Base-by-base conservation (phyloP, 2,113 vertebrate genomes). In the Tetraodon nigroviridis region DNA sequence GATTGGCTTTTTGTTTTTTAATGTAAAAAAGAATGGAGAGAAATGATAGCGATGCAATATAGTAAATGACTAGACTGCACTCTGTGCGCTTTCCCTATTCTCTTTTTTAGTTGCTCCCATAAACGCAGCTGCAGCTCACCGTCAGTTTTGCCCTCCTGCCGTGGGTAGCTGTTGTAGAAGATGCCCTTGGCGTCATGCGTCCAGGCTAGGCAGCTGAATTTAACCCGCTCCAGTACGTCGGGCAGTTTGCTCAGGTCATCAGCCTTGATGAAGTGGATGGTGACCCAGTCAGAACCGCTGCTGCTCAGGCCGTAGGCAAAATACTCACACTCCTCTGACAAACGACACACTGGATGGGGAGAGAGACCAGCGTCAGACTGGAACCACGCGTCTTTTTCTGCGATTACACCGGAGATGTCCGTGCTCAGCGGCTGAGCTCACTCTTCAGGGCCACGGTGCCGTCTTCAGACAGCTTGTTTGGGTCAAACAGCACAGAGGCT, bases 171-270 rank as follows among this genome's bases (percentile, higher is more conserved):
- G 84, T 92, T 91, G 80, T 91, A 92, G 37, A 92, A 91, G 63
- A 91, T 11, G 1, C 90, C 90, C 22, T 78, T 84, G 11, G 86
- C 87, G 10, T 91, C 89, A 0, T 92, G 89, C 1, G 87, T 92
- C 90, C 90, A 92, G 71, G 87, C 82, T 69, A 92, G 55, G 67
- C 90, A 92, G 75, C 90, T 92, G 64, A 92, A 92, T 63, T 92
- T 92, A 12, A 92, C 88, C 60, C 88, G 79, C 67, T 90, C 86
- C 72, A 91, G 85, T 0, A 81, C 52, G 4, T 92, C 90, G 2
- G 88, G 70, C 64, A 92, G 82, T 0, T 42, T 3, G 1, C 51
- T 78, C 37, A 84, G 84, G 58, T 89, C 85, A 3, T 87, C 83
- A 0, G 71, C 89, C 41, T 79, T 89, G 79, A 91, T 63, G 70